Base-by-base conservation (phyloP, 35 echinoderm and acorn worm species). In the Lytechinus variegatus region DNA sequence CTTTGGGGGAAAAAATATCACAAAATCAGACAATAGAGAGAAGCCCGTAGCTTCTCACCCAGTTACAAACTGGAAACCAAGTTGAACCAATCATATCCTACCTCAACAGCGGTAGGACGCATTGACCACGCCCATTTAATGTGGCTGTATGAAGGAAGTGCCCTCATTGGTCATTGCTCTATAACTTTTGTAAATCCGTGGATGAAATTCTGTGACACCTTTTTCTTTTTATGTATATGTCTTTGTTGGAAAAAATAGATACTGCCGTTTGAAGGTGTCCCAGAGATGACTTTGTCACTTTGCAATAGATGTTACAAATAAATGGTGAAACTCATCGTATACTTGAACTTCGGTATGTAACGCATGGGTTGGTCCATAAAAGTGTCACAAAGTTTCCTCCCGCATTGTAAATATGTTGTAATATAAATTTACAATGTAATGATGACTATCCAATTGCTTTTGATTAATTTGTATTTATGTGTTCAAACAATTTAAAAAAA, bases 361-460 rank as follows among this genome's bases (percentile, higher is more conserved):
- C 66, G n/a, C 66, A 24, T 79, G 66, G 66, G 19, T 24, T 79
- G 66, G 66, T 79, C 66, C 66, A n/a, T 79, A 8, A 79, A 21
- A 54, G 88, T 90, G 88, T 90, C 88, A 90, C 88, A 90, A 54
- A 90, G 28, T 90, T 90, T 57, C 92, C 11, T 44, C 54, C 92
- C 92, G 53, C 27, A 54, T 93, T 93, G 92, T 93, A 93, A 93
- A 93, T 93, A 93, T 55, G 55, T 93, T 55, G 92, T 93, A 54
- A 93, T 93, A 57, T 93, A 93, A 27, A 57, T 93, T 79, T 90
- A 90, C 88, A 90, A 90, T 90, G 88, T 90, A 54, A 44, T 79
- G 61, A 71, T 71, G 52, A 90, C 28, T 90, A 90, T 90, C 88
- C 88, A 90, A 90, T 90, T 90, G 27, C 52, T 44, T 58, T 90